These are phyloP conservation scores for Athalia circularis DNA, from an alignment of 2,888 invertebrate genomes.

Conservation along the genomic window DNA sequence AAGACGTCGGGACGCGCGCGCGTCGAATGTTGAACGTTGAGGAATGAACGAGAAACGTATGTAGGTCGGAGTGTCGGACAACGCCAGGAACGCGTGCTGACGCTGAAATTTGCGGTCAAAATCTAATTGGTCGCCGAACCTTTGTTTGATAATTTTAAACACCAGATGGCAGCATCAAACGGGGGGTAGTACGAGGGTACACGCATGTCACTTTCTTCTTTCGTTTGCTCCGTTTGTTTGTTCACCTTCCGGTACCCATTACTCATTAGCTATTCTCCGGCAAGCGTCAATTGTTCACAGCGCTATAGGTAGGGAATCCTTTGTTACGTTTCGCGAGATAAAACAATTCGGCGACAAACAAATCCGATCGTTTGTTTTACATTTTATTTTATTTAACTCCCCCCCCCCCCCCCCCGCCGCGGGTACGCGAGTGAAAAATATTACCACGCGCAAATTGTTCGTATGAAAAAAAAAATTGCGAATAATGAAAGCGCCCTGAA, in stretches of 20 bases:
- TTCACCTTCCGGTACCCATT: constrained; percentile 13
- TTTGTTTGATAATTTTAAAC: constrained; percentile 32
- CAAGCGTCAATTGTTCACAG: too few relatives aligned
- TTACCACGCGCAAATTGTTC: too few relatives aligned
- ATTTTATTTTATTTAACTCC: too few relatives aligned
- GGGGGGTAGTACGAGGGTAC: constrained; percentile 14
- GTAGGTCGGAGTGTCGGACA: constrained; percentile 38
- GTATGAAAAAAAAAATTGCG: too few relatives aligned
- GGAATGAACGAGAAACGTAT: constrained; percentile 19
- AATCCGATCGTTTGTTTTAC: too few relatives aligned
- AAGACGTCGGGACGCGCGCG: constrained; percentile 33
- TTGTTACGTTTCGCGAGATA: too few relatives aligned
- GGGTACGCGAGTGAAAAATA: too few relatives aligned
- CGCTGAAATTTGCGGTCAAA: constrained; percentile 32
- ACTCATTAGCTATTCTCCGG: too few relatives aligned
- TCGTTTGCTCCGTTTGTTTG: neutral
- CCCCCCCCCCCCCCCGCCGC: too few relatives aligned
- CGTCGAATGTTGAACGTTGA: constrained; percentile 1
- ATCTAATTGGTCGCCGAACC: constrained; percentile 37
- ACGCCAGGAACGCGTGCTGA: constrained; percentile 40
- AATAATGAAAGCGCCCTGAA: too few relatives aligned
- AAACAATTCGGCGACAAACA: too few relatives aligned
- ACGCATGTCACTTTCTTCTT: neutral
- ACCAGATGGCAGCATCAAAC: constrained; percentile 36
- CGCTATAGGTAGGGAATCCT: too few relatives aligned